Conservation (phyloP, 2,888 invertebrate genomes). For the Boloria selene region DNA sequence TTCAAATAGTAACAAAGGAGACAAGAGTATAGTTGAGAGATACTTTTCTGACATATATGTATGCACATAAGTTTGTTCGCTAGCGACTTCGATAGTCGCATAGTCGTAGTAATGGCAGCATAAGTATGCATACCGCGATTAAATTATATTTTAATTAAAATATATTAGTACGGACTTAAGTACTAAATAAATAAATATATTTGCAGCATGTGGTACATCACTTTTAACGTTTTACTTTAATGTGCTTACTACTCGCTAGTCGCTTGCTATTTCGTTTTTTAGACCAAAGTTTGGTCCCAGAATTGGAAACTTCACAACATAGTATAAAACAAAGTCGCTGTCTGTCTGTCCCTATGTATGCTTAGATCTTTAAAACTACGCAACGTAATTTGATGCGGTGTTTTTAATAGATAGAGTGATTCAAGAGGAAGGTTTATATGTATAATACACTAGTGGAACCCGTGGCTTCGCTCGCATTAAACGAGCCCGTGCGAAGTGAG, state of each 20-base stretch:
- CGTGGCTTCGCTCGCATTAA: too few relatives aligned
- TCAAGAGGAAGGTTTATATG: too few relatives aligned
- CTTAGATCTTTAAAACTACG: too few relatives aligned
- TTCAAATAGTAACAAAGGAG: background rate
- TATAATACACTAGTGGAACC: too few relatives aligned
- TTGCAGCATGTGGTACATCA: too few relatives aligned
- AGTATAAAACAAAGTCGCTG: too few relatives aligned
- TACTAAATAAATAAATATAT: background rate
- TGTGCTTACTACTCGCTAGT: too few relatives aligned
- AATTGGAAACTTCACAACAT: background rate
- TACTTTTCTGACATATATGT: background rate
- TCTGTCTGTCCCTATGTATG: too few relatives aligned
- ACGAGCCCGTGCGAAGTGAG: background rate
- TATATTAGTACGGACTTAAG: conserved; percentile 9
- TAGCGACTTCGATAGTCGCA: conserved; percentile 10
- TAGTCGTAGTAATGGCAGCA: background rate
- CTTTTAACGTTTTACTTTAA: too few relatives aligned
- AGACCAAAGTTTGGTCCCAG: too few relatives aligned
- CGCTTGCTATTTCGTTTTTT: background rate
- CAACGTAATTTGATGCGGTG: too few relatives aligned
- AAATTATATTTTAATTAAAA: conserved; percentile 28
- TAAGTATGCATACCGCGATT: conserved; percentile 24
- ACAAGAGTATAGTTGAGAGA: conserved; percentile 8
- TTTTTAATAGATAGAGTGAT: too few relatives aligned
- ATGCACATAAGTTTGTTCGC: background rate